phyloP scores from a whole-genome alignment of 2,797 vertebrate genomes.

The Danio kyathit region DNA sequence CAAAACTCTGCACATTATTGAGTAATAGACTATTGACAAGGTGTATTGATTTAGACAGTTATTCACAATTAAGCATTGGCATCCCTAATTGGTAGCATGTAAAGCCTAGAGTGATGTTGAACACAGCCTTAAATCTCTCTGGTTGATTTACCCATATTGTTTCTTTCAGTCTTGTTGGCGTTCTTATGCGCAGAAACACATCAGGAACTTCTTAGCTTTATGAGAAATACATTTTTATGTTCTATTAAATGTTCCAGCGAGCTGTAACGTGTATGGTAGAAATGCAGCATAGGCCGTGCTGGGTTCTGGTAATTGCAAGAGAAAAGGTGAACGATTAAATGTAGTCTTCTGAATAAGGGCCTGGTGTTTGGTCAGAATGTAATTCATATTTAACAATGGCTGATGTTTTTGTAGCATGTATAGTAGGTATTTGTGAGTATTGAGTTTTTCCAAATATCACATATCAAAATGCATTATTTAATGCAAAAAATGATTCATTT shows the following conservation, averaged over 20 bases:
- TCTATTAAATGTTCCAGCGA: slow-evolving; percentile 74
- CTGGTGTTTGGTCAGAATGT: neutral
- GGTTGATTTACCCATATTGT: slow-evolving; percentile 57
- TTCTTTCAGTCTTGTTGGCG: slow-evolving; percentile 39
- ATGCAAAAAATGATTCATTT: no score
- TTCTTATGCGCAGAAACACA: slow-evolving; percentile 68
- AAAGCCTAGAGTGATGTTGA: slow-evolving; percentile 65
- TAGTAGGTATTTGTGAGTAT: no score
- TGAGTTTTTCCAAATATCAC: no score
- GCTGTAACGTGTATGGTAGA: slow-evolving; percentile 55
- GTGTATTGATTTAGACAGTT: no score
- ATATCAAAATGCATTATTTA: no score
- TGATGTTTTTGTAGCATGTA: neutral
- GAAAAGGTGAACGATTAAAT: slow-evolving; percentile 37
- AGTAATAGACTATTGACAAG: no score
- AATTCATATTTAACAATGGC: neutral
- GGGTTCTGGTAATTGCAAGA: slow-evolving; percentile 63
- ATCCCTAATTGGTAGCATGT: no score
- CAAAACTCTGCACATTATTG: no score
- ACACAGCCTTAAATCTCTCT: slow-evolving; percentile 73
- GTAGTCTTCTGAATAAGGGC: neutral
- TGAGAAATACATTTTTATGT: slow-evolving; percentile 76
- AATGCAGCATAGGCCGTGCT: slow-evolving; percentile 57
- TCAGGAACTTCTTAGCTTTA: slow-evolving; percentile 76
- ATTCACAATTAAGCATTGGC: no score